Base-by-base conservation (phyloP, 2,797 vertebrate species). In the Cetoscarus ocellatus region DNA sequence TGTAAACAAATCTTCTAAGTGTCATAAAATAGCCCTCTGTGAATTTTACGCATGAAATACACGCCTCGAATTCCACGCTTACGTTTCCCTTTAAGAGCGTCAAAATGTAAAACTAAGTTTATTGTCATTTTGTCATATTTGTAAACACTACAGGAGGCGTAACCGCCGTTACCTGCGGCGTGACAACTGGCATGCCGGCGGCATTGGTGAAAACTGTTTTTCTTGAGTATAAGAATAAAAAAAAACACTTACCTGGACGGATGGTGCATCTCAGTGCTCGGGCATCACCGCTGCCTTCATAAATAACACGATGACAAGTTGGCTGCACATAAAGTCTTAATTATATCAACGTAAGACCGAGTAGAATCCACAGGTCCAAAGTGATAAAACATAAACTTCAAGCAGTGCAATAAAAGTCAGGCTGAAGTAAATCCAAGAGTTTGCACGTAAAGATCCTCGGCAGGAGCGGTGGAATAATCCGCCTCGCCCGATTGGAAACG, bases 211-310 rank as follows among this genome's bases (percentile, higher is more conserved):
- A 67, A 60, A 51, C 12, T 10, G 34, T 5, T 34, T 51, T n/a
- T 11, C 1, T 13, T 9, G 51, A 60, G 3, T 36, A 18, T 6
- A 0, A 3, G 6, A 13, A 18, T 19, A 18, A n/a, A 34, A n/a
- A 34, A 52, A 43, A 35, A 38, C 34, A 82, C 91, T 85, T 36
- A 92, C 91, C 91, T 88, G 68, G 74, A 75, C 42, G 66, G 56
- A 60, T 36, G 66, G 35, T 76, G 55, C 91, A 91, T 90, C 72
- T 88, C 80, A 91, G 67, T 45, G 48, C 38, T 45, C 13, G 45
- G 18, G 44, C 88, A 87, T 91, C 69, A 59, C 70, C 45, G 51
- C 50, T 34, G 54, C 47, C 19, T 47, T 13, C 27, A 7, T 42
- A 12, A 70, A 63, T 2, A 51, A 51, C 13, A n/a, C 50, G 70